These are phyloP conservation scores for Leucosticte australis DNA, from an alignment of 2,113 vertebrate genomes.

Conservation along the genomic window DNA sequence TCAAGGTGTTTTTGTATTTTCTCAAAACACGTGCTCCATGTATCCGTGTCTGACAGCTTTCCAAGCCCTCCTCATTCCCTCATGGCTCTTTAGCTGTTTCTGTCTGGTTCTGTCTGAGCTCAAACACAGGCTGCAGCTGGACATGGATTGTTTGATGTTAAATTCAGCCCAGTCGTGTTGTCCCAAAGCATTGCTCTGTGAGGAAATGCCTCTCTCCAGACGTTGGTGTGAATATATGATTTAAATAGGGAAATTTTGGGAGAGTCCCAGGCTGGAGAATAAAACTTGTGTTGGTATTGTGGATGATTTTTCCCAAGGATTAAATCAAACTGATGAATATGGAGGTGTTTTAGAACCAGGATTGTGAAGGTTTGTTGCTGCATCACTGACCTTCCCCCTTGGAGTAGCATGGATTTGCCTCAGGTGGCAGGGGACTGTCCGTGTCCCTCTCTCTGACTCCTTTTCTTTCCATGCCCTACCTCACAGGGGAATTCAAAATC, in stretches of 20 bases:
- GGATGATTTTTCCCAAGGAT: neutral
- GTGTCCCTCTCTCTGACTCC: neutral
- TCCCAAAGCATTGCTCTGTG: neutral
- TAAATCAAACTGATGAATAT: neutral
- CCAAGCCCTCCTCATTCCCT: neutral
- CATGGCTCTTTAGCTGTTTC: neutral
- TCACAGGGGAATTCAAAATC: fast-evolving
- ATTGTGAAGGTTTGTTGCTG: neutral
- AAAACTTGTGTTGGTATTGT: neutral
- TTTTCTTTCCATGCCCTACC: neutral
- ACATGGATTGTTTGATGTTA: neutral
- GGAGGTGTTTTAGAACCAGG: neutral
- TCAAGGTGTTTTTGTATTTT: conserved; percentile 44
- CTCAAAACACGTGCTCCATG: fast-evolving
- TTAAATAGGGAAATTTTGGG: neutral
- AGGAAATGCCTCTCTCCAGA: neutral
- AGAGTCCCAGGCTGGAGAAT: neutral
- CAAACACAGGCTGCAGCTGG: neutral
- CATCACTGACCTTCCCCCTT: neutral
- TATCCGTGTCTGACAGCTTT: neutral
- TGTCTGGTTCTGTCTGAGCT: neutral
- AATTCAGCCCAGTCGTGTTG: neutral
- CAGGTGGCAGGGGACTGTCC: fast-evolving
- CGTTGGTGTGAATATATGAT: neutral
- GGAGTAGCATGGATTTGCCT: fast-evolving